Conservation (phyloP, 2,113 vertebrate species). For the Rhea pennata region DNA sequence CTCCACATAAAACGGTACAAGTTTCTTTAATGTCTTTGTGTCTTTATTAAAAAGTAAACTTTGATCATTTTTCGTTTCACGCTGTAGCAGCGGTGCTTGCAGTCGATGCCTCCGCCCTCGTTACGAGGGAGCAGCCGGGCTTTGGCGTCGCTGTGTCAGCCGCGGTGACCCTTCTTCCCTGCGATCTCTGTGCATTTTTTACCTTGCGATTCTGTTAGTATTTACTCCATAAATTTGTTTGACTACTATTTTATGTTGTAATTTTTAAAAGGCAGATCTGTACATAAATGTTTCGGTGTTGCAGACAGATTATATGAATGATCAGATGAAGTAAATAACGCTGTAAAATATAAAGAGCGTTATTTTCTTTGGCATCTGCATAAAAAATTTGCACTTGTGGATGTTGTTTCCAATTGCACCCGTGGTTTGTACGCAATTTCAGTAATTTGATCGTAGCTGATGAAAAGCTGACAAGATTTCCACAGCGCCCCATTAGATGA, state of each 20-base stretch:
- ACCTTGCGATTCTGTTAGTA: neutral
- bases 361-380: constrained; percentile 80
- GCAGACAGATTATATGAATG: constrained; percentile 23
- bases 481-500: constrained; percentile 88
- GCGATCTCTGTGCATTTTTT: neutral
- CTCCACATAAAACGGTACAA: neutral
- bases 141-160: neutral
- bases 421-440: constrained; percentile 81
- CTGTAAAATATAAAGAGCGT: constrained; percentile 69
- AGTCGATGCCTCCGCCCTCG: neutral
- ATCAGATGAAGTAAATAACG: constrained; percentile 69
- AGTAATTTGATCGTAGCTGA: constrained; percentile 88
- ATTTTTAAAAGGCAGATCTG: neutral
- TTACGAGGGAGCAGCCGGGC: neutral
- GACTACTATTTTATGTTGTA: neutral
- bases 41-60: constrained; percentile 31
- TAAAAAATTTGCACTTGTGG: constrained; percentile 70
- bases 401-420: constrained; percentile 84
- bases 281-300: neutral
- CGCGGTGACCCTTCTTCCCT: neutral
- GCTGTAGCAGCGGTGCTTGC: neutral
- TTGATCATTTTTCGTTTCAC: neutral
- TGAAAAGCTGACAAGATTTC: constrained; percentile 88
- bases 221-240: constrained; percentile 30
- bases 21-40: neutral